Evolutionary conservation across 2,113 vertebrate genomes (phyloP).

Genomic region (Spilogale gracilis): DNA sequence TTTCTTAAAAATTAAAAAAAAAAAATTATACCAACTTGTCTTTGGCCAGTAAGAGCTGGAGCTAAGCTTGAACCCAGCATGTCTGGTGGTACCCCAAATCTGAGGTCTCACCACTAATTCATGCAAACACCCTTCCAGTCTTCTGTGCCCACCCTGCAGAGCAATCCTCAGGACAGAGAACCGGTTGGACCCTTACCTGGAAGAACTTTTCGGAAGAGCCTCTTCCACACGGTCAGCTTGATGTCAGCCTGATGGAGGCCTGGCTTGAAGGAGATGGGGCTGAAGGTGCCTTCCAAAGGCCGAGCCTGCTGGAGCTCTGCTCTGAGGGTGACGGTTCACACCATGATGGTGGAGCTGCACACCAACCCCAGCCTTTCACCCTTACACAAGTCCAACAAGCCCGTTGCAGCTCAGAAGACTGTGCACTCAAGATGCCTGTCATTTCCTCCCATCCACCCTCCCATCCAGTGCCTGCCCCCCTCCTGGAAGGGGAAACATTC

Average conservation of each 20-base stretch:
- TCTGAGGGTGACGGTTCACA: slow-evolving; percentile 56
- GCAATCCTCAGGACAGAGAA: accelerated
- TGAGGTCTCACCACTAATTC: background rate
- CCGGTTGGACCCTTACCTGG: slow-evolving; percentile 84
- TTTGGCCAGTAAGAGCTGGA: background rate
- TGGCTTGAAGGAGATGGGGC: slow-evolving; percentile 90
- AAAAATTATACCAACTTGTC: background rate
- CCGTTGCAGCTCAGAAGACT: background rate
- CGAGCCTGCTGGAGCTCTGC: slow-evolving; percentile 86
- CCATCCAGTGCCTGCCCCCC: background rate
- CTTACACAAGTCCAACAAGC: background rate
- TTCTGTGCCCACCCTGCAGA: background rate
- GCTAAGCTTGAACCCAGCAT: background rate
- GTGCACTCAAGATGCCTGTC: background rate
- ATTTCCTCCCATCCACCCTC: background rate
- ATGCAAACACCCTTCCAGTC: accelerated
- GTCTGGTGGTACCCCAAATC: background rate
- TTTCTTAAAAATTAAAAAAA: background rate
- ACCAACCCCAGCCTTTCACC: background rate
- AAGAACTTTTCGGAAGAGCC: slow-evolving; percentile 90
- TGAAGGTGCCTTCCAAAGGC: slow-evolving; percentile 85
- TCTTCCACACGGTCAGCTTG: slow-evolving; percentile 92
- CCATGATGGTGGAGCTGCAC: accelerated
- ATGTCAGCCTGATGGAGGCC: slow-evolving; percentile 92
- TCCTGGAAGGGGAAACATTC: background rate